Percentiles rank a stretch among this genome's conserved stretches.
Conservation (phyloP, 2,113 vertebrate species). For the Centropus bengalensis region DNA sequence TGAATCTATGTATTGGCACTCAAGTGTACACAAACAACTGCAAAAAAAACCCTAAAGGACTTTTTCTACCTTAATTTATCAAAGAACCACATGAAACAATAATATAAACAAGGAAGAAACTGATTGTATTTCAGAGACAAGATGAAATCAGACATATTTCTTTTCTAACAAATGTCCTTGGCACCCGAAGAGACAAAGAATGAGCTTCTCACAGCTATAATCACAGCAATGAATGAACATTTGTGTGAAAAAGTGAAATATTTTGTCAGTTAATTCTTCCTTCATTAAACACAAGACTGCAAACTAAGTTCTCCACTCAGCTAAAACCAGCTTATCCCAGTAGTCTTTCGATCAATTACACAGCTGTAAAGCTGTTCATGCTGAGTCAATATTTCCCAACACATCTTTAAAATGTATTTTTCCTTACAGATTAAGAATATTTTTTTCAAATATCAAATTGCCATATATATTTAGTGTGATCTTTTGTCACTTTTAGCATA, state of each 20-base stretch:
- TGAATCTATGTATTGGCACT: not conserved
- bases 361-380: not conserved
- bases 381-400: not conserved
- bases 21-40: too few species aligned
- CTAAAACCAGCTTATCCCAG: not conserved
- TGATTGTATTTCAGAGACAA: not conserved
- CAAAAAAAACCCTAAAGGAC: not conserved
- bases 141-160: not conserved
- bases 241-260: not conserved
- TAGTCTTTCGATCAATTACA: not conserved
- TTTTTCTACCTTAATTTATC: not conserved
- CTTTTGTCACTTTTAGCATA: too few species aligned
- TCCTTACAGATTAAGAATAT: not conserved
- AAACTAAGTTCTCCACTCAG: not conserved
- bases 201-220: not conserved
- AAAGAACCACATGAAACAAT: not conserved
- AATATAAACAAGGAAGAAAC: not conserved
- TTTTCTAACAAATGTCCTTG: not conserved
- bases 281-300: not conserved
- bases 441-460: not conserved
- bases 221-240: not conserved
- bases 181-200: not conserved
- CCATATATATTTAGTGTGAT: too few species aligned
- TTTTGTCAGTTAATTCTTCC: not conserved
- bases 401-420: not conserved